phyloP scores from a whole-genome alignment of 2,797 vertebrate species.

The Diglossa cyanea region DNA sequence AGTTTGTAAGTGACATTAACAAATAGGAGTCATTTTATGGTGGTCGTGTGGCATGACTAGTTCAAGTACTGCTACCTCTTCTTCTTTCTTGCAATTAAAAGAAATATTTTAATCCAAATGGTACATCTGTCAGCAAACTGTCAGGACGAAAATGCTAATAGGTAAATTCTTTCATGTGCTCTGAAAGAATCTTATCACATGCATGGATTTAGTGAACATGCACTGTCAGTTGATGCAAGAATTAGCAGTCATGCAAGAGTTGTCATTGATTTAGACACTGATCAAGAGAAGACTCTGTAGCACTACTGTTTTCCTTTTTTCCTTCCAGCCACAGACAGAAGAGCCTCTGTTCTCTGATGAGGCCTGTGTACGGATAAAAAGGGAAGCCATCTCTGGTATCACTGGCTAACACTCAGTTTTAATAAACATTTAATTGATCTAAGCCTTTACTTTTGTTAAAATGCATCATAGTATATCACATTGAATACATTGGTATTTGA shows the following conservation, averaged over 20 bases:
- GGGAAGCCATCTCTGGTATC: slow-evolving; percentile 15
- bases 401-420: not conserved
- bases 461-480: not conserved
- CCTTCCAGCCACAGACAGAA: not conserved
- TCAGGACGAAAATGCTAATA: slow-evolving; percentile 36
- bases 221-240: slow-evolving; percentile 10
- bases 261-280: slow-evolving; percentile 33
- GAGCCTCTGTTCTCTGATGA: slow-evolving; percentile 14
- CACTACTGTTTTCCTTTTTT: slow-evolving; percentile 17
- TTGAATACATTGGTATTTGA: not conserved
- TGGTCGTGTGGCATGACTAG: not conserved
- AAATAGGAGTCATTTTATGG: slow-evolving; percentile 18
- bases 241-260: slow-evolving; percentile 30
- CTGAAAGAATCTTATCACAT: slow-evolving; percentile 10
- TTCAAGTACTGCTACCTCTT: not conserved
- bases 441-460: not conserved
- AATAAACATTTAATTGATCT: slow-evolving; percentile 3
- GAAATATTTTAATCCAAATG: slow-evolving; percentile 25
- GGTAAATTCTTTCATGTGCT: not conserved
- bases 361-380: not conserved
- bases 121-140: slow-evolving; percentile 17
- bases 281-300: slow-evolving; percentile 37
- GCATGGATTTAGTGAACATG: not conserved
- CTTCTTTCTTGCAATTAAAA: not conserved
- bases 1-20: slow-evolving; percentile 43